These are phyloP conservation scores for Noctua janthe DNA, from an alignment of 2,888 invertebrate species.

Conservation along the genomic window DNA sequence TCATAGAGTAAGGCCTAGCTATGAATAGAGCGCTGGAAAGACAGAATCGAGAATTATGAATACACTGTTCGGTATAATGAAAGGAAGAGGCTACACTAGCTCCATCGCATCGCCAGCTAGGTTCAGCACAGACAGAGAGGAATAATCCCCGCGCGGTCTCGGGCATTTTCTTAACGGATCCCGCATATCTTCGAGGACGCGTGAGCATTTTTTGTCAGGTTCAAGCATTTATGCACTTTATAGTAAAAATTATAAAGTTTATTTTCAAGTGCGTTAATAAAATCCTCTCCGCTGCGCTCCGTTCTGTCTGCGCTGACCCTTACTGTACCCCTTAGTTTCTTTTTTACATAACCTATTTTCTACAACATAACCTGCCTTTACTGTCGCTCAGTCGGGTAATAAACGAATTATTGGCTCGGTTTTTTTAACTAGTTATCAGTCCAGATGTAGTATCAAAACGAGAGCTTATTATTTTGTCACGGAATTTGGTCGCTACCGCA, in stretches of 20 bases:
- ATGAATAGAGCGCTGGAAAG: neutral
- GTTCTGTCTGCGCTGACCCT: no score
- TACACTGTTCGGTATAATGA: neutral
- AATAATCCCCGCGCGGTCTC: no score
- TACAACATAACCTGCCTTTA: neutral
- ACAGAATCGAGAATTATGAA: neutral
- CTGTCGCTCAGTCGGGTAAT: neutral
- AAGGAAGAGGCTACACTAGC: neutral
- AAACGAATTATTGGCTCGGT: neutral
- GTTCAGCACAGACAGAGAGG: no score
- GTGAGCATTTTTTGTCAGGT: no score
- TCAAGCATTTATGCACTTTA: no score
- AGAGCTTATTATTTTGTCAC: neutral
- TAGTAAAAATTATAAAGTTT: no score
- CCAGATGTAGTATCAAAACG: neutral
- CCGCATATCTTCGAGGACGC: no score
- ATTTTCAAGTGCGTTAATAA: no score
- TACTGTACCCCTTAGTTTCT: neutral
- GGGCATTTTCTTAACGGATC: no score
- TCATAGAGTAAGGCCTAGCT: neutral
- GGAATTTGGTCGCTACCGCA: neutral
- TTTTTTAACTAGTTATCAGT: neutral
- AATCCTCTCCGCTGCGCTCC: no score
- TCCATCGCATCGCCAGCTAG: neutral
- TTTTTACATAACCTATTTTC: neutral